Evolutionary conservation across 1,140 invertebrate species (phyloP), one percentile per base, ranked within the genome.

Genomic region (Eubasilissa regina): DNA sequence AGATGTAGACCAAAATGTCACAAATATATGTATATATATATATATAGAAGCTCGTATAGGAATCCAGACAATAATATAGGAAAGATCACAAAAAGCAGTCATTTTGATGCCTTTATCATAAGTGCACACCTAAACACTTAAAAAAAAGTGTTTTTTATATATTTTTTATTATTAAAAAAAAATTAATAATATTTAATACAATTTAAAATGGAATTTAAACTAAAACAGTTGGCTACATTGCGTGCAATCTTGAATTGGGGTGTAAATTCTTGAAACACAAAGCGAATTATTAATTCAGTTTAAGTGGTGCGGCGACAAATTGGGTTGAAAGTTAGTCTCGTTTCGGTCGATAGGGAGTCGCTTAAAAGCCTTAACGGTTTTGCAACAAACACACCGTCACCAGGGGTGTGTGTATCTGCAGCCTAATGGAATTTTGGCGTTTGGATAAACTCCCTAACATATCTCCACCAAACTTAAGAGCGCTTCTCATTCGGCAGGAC

Each of bases 221-320:
- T 35, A 6, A 6, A 1, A 35, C 1, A 3, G 1, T 35, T 35
- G 60, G 21, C n/a, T n/a, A 43, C 60, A 43, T 25, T 64, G 19
- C 60, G 19, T 12, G 13, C 11, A 64, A 64, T 25, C 60, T 64
- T 64, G 25, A 64, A 25, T 64, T n/a, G 21, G 19, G 60, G 60
- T 19, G 35, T 64, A 64, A 25, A 64, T 64, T 64, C 35, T 10
- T 35, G 35, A 64, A 47, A 44, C 64, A 48, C 64, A 68, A 68
- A 68, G 64, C 64, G 64, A 68, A 68, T 68, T 68, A 68, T 68
- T 68, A 68, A 68, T 68, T 68, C 64, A 68, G 64, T 68, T 47
- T 45, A 68, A 68, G 64, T 68, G 64, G 64, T 68, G 64, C 44
- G 64, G 64, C 44, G 64, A 68, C 64, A 68, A 68, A 68, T 68